phyloP scores from a whole-genome alignment of 2,113 vertebrate genomes.

The Coptodon rendalli region DNA sequence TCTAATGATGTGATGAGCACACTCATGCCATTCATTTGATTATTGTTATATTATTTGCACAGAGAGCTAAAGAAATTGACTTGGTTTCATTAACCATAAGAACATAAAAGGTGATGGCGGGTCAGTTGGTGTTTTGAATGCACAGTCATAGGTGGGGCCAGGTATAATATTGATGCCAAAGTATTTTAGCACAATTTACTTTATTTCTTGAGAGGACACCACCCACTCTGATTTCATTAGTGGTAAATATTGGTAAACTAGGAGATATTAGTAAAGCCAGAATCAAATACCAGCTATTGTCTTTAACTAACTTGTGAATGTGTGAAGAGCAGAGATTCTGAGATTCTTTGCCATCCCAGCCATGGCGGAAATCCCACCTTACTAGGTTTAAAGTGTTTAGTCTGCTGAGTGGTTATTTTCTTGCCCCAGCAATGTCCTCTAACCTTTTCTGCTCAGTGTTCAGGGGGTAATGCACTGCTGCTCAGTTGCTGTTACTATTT shows the following conservation, averaged over 20 bases:
- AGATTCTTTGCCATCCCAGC: background rate
- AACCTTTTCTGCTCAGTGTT: background rate
- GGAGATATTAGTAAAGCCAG: background rate
- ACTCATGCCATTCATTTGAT: background rate
- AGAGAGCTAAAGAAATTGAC: background rate
- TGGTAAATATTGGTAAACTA: background rate
- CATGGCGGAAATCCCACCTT: too few species aligned
- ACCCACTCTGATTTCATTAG: background rate
- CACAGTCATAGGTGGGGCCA: background rate
- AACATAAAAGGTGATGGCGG: background rate
- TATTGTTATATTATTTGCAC: background rate
- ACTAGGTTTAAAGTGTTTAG: background rate
- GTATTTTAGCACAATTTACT: background rate
- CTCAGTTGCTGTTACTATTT: background rate
- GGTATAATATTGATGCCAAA: background rate
- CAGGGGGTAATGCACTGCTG: background rate
- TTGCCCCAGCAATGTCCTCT: background rate
- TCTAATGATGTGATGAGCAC: background rate
- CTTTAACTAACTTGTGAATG: background rate
- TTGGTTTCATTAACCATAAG: background rate
- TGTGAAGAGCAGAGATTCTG: background rate
- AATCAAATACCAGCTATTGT: background rate
- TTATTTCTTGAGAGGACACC: background rate
- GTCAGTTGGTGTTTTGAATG: background rate
- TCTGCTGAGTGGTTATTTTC: background rate